Conservation (phyloP, 2,113 vertebrate species). For the Myotis brandtii region DNA sequence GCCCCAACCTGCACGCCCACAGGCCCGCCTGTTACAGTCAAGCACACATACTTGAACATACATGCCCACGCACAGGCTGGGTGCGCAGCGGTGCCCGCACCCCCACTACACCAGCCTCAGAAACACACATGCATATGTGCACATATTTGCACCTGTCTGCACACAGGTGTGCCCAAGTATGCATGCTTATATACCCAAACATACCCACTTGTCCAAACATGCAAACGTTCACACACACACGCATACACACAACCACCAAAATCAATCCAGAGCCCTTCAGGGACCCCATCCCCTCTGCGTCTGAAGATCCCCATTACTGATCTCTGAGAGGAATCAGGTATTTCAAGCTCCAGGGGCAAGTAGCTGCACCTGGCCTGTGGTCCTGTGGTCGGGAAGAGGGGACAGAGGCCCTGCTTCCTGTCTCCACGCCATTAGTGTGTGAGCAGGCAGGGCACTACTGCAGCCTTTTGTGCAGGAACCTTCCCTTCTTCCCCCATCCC, state of each 20-base stretch:
- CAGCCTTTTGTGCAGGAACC: background rate
- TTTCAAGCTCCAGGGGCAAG: background rate
- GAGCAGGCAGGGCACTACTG: too few species aligned
- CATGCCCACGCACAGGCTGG: rapidly evolving
- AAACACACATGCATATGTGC: background rate
- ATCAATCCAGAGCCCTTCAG: background rate
- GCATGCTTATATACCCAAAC: background rate
- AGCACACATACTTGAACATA: background rate
- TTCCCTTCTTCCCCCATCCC: background rate
- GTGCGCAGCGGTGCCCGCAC: background rate
- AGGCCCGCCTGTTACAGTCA: background rate
- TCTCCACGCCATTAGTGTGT: too few species aligned
- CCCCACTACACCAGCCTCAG: background rate
- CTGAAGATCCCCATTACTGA: background rate
- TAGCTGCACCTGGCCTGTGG: background rate
- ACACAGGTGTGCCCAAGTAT: background rate
- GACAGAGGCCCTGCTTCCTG: background rate
- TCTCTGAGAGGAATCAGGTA: background rate
- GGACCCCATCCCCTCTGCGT: background rate
- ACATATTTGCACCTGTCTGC: too few species aligned
- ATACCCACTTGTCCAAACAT: background rate
- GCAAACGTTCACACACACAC: background rate
- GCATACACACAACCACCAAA: background rate
- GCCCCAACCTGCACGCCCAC: background rate
- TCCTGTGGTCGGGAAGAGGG: background rate